Evolutionary conservation across 2,888 invertebrate species (phyloP), one percentile per base, ranked within the genome.

Genomic region (Acanthosepion lycidas): DNA sequence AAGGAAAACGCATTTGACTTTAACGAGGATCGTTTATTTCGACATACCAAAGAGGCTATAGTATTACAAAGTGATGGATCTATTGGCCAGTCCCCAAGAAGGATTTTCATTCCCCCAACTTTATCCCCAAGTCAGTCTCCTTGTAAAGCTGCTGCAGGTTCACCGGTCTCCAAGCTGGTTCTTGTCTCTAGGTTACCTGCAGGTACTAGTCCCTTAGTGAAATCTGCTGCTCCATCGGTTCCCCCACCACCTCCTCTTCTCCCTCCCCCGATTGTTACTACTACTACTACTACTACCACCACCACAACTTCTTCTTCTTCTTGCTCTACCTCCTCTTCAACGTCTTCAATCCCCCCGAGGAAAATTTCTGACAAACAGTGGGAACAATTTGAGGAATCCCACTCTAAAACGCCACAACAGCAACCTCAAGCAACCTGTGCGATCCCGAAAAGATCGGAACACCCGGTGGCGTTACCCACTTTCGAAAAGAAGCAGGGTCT

Each of bases 21-120:
- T 95, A 96, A 96, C 95, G 97, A 97, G 95, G 97, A 96, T 53
- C 95, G 96, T 64, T 95, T 97, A n/a, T 97, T 97, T 95, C 96
- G 96, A 64, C 96, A 96, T 92, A 97, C 96, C 51, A 96, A 96
- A 91, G 96, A 96, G 91, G 96, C 96, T n/a, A 95, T 97, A 93
- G 95, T 97, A 49, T 95, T 97, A 26, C 95, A 96, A 91, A 96
- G 96, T 94, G 96, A 96, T 95, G 95, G 96, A 12, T 94, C 95
- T 28, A 94, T 96, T 42, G 96, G 96, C 18, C 95, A 95, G 26
- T 97, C 97, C 15, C 97, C 97, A 8, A 96, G 96, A 49, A 94
- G 96, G 92, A 96, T 97, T 91, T 95, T 97, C 26, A 96, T 97
- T 49, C 97, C 97, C n/a, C 97, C 96, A 42, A 96, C 96, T 6